Evolutionary conservation across 2,888 invertebrate genomes (phyloP).

Genomic region (Archips xylosteana): DNA sequence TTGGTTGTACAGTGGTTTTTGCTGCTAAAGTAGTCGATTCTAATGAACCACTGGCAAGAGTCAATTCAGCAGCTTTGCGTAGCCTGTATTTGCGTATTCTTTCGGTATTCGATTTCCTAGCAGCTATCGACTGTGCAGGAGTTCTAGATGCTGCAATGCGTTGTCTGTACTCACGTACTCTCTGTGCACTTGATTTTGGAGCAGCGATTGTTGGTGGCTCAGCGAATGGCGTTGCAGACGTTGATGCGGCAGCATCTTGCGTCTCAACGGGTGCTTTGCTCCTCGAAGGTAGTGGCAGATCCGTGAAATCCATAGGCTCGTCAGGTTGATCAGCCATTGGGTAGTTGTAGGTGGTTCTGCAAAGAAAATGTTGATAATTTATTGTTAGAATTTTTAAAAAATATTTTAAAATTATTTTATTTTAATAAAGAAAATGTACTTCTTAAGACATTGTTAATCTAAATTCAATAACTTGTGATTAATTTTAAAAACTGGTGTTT

Average conservation of each 20-base stretch:
- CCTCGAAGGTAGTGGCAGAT: conserved; percentile 48
- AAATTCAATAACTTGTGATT: too few species aligned
- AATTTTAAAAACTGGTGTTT: too few species aligned
- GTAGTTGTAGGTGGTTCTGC: too few species aligned
- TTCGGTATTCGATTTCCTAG: conserved; percentile 46
- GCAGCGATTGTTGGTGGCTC: conserved; percentile 46
- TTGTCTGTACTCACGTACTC: conserved; percentile 56
- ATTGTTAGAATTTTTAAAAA: too few species aligned
- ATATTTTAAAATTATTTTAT: too few species aligned
- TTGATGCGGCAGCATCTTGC: conserved; percentile 48
- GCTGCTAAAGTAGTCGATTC: conserved; percentile 42
- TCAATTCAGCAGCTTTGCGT: conserved; percentile 53
- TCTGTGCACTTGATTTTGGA: conserved; percentile 47
- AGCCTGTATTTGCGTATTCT: conserved; percentile 51
- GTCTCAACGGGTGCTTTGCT: conserved; percentile 45
- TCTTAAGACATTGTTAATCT: too few species aligned
- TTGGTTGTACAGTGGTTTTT: too few species aligned
- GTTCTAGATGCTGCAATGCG: conserved; percentile 54
- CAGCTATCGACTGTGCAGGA: conserved; percentile 50
- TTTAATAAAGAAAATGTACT: too few species aligned
- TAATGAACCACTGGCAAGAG: conserved; percentile 45
- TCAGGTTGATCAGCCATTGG: conserved; percentile 26
- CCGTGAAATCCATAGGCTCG: conserved; percentile 47
- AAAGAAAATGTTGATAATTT: too few species aligned
- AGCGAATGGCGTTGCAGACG: conserved; percentile 48